Conservation (phyloP, 2,888 invertebrate species). For the Willowsia nigromaculata region DNA sequence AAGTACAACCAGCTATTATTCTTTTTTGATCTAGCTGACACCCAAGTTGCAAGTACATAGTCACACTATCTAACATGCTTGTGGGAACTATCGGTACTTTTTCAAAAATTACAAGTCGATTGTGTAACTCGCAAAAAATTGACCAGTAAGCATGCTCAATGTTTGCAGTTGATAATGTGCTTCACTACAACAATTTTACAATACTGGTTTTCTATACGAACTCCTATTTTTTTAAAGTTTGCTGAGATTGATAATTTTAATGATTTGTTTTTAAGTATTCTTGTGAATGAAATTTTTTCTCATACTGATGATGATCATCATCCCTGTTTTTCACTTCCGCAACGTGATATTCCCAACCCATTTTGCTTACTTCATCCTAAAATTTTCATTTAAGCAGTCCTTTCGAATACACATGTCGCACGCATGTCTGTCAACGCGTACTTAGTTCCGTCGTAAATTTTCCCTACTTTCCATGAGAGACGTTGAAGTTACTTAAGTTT, state of each 20-base stretch:
- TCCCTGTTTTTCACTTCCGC: slow-evolving; percentile 31
- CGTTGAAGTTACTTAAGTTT: no score
- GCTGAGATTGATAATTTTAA: neutral
- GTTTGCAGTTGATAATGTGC: no score
- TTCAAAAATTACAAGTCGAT: no score
- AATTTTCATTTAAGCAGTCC: neutral
- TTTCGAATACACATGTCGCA: neutral
- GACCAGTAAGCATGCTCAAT: neutral
- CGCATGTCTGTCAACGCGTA: slow-evolving; percentile 11
- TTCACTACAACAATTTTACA: neutral
- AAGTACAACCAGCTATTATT: no score
- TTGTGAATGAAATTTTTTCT: neutral
- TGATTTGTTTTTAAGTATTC: neutral
- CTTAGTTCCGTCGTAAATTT: neutral
- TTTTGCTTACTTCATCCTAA: neutral
- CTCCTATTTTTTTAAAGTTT: neutral
- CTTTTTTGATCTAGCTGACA: no score
- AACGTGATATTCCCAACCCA: slow-evolving; percentile 49
- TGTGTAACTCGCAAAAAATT: no score
- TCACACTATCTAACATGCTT: no score
- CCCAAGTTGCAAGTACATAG: no score
- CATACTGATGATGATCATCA: neutral
- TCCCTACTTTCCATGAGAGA: neutral
- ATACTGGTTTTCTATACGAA: neutral
- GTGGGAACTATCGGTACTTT: no score